Evolutionary conservation across 2,113 vertebrate genomes (phyloP), one percentile per base, ranked within the genome.

Genomic region (Alethe diademata): DNA sequence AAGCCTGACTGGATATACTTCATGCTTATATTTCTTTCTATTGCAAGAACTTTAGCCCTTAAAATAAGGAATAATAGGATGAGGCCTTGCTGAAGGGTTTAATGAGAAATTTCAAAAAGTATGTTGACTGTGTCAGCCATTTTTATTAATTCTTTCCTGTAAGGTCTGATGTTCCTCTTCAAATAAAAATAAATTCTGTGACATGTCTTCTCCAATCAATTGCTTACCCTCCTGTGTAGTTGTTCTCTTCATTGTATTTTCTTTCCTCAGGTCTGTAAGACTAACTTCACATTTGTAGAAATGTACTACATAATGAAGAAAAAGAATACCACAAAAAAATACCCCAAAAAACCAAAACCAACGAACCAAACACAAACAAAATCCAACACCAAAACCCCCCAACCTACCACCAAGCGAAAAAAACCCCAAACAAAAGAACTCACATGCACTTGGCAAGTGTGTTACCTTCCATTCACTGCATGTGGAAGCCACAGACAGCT

Each of bases 401-500:
- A 7, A 11, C 23, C 23, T n/a, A 12, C 11, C 26, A 42, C 23
- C 35, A 38, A 69, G 40, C 7, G 31, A 48, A 58, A 26, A 60
- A n/a, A 28, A 6, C 6, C 7, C 7, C 22, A 38, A 60, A 40
- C 19, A 33, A 14, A 73, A 36, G 24, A 54, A 16, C 8, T 19
- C n/a, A 2, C 40, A 15, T 8, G 15, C 47, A 33, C 5, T 28
- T 17, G 2, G 3, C 19, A 67, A 31, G 6, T 17, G 16, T 18
- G 10, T 38, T 38, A 24, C 17, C 56, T 78, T 66, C 87, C 36
- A 60, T 31, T 64, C 48, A 42, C 43, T 29, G 62, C 57, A 14
- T 5, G 7, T 4, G 25, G 47, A 53, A 65, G 66, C 1, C 2
- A 51, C 1, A 36, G 40, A 17, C 0, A 1, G 24, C 15, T 23